Base-by-base conservation (phyloP, 2,888 invertebrate genomes). In the Azorinus chamasolen region DNA sequence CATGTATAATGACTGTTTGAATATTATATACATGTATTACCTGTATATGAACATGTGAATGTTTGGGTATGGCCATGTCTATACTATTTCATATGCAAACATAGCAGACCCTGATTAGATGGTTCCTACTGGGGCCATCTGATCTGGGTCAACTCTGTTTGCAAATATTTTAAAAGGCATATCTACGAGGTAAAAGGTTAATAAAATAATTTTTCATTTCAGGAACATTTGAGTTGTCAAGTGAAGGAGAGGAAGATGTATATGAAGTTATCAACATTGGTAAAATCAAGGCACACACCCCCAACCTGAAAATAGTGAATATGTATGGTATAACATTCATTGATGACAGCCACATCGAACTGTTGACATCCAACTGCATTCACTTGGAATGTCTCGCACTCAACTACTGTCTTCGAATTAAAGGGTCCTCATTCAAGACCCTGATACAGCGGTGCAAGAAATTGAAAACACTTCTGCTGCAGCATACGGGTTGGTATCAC, bases 181-280 rank as follows among this genome's bases (percentile, higher is more conserved):
- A n/a, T n/a, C n/a, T n/a, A n/a, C n/a, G n/a, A n/a, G n/a, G n/a
- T n/a, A n/a, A n/a, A n/a, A n/a, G n/a, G n/a, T n/a, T n/a, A n/a
- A n/a, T n/a, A n/a, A n/a, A n/a, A n/a, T n/a, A n/a, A n/a, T 6
- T 32, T 32, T 32, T 12, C 20, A 22, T 57, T 59, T 76, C 82
- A 93, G 93, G 93, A 46, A 93, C 93, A 4, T 93, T 93, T 85
- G 93, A 93, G 78, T 82, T 91, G 80, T 91, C 92, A 2, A 91
- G 99, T 92, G 99, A 99, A 91, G 99, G 99, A 89, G 99, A 99
- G 90, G 99, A 99, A 91, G 99, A 99, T 94, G 98, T 99, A 87
- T 93, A 92, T 79, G 92, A 93, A 83, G 92, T 93, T 12, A 98
- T 99, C 88, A 99, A 99, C 94, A 98, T 99, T 27, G 98, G 99